Conservation (phyloP, 1,140 invertebrate genomes). For the Euura lappo region DNA sequence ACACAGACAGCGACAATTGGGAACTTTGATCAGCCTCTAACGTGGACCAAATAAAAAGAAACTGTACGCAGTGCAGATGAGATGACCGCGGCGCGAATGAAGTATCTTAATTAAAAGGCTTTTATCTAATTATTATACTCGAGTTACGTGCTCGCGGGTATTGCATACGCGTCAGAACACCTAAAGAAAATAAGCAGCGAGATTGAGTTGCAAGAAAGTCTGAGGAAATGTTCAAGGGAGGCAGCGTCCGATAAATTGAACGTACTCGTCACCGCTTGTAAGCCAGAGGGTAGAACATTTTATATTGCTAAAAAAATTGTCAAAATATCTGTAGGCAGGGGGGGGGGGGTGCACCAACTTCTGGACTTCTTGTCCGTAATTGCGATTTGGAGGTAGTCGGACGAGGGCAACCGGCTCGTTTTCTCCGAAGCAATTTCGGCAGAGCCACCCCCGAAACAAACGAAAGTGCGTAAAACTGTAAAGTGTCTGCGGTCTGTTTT, state of each 20-base stretch:
- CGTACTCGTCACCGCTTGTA: not conserved
- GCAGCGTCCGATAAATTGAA: conserved; percentile 1
- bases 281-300: no score
- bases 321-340: no score
- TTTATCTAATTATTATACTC: not conserved
- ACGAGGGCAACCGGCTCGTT: conserved; percentile 41
- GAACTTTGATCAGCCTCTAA: no score
- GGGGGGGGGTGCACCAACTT: not conserved
- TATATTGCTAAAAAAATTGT: no score
- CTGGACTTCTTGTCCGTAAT: not conserved
- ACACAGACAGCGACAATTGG: not conserved
- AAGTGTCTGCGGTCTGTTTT: conserved; percentile 46
- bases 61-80: no score
- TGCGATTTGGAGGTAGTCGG: not conserved
- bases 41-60: no score
- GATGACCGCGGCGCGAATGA: not conserved
- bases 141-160: not conserved
- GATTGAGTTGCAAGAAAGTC: not conserved
- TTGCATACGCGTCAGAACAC: not conserved
- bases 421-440: conserved; percentile 59
- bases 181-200: not conserved
- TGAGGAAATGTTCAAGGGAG: not conserved
- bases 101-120: conserved; percentile 1
- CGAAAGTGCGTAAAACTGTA: conserved; percentile 56
- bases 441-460: conserved; percentile 43